Percentiles rank a stretch among this genome's conserved stretches.
These are phyloP conservation scores for Sepioteuthis lessoniana DNA, from an alignment of 2,888 invertebrate species.

Conservation along the genomic window DNA sequence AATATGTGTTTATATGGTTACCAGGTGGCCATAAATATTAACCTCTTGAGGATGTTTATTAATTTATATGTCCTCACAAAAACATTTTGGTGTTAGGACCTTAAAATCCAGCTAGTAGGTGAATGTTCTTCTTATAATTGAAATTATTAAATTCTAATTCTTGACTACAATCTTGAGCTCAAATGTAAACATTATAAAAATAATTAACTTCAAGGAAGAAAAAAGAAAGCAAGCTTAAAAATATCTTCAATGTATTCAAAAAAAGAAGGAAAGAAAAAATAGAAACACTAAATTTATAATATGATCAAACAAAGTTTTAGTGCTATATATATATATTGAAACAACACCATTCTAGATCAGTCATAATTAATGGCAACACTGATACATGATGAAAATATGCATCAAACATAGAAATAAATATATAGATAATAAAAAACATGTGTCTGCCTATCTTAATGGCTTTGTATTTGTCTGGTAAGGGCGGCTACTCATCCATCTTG, in stretches of 20 bases:
- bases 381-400: neutral
- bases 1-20: no score
- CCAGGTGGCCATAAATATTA: no score
- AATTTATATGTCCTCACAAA: no score
- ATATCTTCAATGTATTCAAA: neutral
- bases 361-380: slow-evolving; percentile 1
- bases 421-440: neutral
- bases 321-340: neutral
- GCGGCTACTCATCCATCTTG: neutral
- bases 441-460: slow-evolving; percentile 2
- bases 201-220: neutral
- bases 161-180: neutral
- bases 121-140: neutral
- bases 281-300: no score
- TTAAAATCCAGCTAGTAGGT: neutral
- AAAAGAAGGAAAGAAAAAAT: no score
- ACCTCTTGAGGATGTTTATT: no score
- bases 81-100: no score
- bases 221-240: neutral
- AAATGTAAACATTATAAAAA: neutral
- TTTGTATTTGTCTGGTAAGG: neutral
- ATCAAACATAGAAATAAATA: neutral
- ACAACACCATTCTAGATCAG: neutral
- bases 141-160: neutral
- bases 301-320: neutral